Evolutionary conservation across 1,140 invertebrate genomes (phyloP), one percentile per base, ranked within the genome.

Genomic region (Oryzaephilus surinamensis): DNA sequence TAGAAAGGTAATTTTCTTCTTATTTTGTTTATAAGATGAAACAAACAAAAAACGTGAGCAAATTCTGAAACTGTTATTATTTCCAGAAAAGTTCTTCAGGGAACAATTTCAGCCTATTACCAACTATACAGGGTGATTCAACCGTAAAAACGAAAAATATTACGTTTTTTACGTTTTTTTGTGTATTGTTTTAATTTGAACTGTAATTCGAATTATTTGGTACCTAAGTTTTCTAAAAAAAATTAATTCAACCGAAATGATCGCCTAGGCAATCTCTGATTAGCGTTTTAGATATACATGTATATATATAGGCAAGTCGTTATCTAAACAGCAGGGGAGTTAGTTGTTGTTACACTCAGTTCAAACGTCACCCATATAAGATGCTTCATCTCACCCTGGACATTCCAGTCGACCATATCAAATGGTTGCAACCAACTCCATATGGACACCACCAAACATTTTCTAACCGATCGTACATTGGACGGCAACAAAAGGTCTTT

Each of bases 311-410:
- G 37, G 32, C 47, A 46, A 52, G 50, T 52, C 47, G 50, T 52
- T 52, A 52, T 49, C 36, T 20, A n/a, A 33, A 12, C 50, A 34
- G 40, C 47, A 41, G 50, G 50, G 47, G 47, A 24, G 41, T 45
- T 39, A 30, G 42, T 47, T 47, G n/a, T n/a, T n/a, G n/a, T n/a
- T n/a, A n/a, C n/a, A 47, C 50, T 38, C 39, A 30, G 47, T 32
- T 50, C 42, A 34, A 52, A 50, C 48, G 48, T 50, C 48, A 50
- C 41, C n/a, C n/a, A n/a, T n/a, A 46, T 45, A 45, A 50, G 45
- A 53, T 46, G 43, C 45, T 46, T 53, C 48, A 44, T 40, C 45
- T 50, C 38, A 48, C 51, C 51, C 51, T 53, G 51, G 51, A 53
- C 51, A 48, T 43, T 35, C 29, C 32, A 45, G 41, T 41, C 21